Evolutionary conservation across 1,140 invertebrate species (phyloP).

Genomic region (Drosophila obscura): DNA sequence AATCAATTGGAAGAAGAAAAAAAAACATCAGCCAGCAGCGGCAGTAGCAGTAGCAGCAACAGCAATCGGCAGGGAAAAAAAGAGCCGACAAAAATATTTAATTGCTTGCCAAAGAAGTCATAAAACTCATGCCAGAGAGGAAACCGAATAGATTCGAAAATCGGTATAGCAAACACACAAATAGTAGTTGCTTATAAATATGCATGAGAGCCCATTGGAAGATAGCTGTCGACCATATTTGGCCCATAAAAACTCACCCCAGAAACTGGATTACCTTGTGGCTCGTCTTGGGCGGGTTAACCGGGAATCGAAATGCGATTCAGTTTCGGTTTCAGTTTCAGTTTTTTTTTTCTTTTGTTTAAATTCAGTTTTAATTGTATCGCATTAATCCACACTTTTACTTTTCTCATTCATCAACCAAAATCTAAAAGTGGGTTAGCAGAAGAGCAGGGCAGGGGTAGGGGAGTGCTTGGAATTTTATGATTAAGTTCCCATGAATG

Average conservation of each 20-base stretch:
- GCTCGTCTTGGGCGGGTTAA: conserved; percentile 16
- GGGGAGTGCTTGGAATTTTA: too few relatives aligned
- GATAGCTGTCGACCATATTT: conserved; percentile 48
- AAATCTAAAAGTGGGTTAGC: conserved; percentile 4
- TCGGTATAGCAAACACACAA: conserved; percentile 54
- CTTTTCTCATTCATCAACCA: conserved; percentile 30
- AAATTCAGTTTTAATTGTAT: conserved; percentile 21
- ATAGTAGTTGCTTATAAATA: conserved; percentile 64
- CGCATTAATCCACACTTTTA: conserved; percentile 39
- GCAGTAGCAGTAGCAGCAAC: background rate
- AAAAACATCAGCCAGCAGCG: conserved; percentile 13
- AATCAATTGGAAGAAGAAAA: conserved; percentile 47
- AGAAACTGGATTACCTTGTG: conserved; percentile 66
- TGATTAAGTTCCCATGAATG: too few relatives aligned
- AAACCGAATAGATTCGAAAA: conserved; percentile 28
- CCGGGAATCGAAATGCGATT: conserved; percentile 35
- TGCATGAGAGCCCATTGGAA: conserved; percentile 49
- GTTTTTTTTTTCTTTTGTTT: background rate
- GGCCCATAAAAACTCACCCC: conserved; percentile 62
- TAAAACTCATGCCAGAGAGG: conserved; percentile 38
- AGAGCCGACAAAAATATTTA: conserved; percentile 50
- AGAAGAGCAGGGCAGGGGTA: too few relatives aligned
- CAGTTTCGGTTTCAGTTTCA: conserved; percentile 31
- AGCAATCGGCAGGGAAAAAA: conserved; percentile 1
- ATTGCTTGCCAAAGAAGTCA: conserved; percentile 54